These are phyloP conservation scores for Choristoneura fumiferana DNA, from an alignment of 1,140 invertebrate genomes.

Conservation along the genomic window DNA sequence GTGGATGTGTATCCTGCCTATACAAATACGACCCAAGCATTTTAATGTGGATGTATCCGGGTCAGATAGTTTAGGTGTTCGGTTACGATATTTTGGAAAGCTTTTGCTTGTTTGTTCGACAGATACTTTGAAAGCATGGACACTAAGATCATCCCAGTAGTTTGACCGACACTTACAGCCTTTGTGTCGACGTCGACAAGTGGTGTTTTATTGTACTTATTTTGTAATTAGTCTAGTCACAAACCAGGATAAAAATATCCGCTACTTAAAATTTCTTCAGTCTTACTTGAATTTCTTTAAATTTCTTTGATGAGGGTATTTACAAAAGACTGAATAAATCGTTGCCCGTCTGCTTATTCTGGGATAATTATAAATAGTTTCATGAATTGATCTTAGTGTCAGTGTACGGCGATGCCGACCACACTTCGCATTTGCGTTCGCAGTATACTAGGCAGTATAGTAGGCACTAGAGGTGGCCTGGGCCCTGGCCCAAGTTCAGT, in stretches of 20 bases:
- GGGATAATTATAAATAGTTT: background rate
- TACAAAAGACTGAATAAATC: background rate
- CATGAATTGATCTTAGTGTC: conserved; percentile 15
- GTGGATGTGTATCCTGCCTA: conserved; percentile 5
- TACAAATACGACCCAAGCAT: conserved; percentile 2
- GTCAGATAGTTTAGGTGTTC: conserved; percentile 14
- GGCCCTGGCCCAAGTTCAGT: conserved; percentile 30
- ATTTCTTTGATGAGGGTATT: background rate
- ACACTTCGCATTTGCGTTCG: background rate
- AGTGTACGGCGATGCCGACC: background rate
- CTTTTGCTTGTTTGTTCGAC: conserved; percentile 26
- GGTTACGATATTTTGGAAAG: conserved; percentile 20
- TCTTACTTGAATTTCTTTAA: background rate
- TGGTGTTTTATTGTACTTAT: conserved; percentile 48
- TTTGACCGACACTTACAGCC: conserved; percentile 18
- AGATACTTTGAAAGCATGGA: conserved; percentile 26
- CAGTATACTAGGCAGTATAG: background rate
- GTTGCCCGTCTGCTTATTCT: conserved; percentile 1
- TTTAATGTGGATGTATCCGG: conserved; percentile 4
- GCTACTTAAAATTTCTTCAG: conserved; percentile 1
- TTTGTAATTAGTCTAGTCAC: conserved; percentile 57
- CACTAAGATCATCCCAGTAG: conserved; percentile 41
- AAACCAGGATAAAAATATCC: conserved; percentile 21
- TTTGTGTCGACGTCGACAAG: conserved; percentile 23
- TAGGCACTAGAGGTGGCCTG: no score